Percentiles rank a stretch among this genome's conserved stretches.
These are phyloP conservation scores for Petrophora chlorosata DNA, from an alignment of 2,888 invertebrate genomes.

Conservation along the genomic window DNA sequence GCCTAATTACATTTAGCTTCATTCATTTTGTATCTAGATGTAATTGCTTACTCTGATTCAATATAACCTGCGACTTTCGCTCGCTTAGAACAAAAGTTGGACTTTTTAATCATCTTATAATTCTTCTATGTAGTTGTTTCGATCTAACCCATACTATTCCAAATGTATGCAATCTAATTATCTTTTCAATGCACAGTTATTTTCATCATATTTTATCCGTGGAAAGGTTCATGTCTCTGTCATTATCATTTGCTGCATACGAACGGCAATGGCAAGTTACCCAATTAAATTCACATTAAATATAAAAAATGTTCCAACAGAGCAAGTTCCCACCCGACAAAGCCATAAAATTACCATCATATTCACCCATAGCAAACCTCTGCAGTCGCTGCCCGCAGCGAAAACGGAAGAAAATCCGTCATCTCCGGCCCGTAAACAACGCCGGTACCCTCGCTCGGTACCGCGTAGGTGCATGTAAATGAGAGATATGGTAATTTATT, in stretches of 20 bases:
- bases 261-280: not conserved
- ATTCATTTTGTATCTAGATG: constrained; percentile 24
- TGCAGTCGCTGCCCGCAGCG: constrained; percentile 46
- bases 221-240: too few species aligned
- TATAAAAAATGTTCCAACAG: constrained; percentile 1
- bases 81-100: not conserved
- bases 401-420: constrained; percentile 81
- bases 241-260: not conserved
- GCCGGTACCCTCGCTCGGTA: constrained; percentile 54
- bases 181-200: too few species aligned
- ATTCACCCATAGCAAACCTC: constrained; percentile 35
- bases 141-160: too few species aligned
- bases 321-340: constrained; percentile 5
- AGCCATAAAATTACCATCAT: constrained; percentile 35
- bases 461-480: constrained; percentile 78
- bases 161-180: too few species aligned
- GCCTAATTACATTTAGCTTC: constrained; percentile 36
- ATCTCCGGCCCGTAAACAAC: constrained; percentile 77
- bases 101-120: not conserved
- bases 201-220: too few species aligned
- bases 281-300: constrained; percentile 3
- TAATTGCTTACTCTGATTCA: constrained; percentile 20
- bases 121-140: too few species aligned
- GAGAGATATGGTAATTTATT: constrained; percentile 79
- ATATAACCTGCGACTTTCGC: constrained; percentile 2